Conservation (phyloP, 2,888 invertebrate species). For the Tenthredo scrophulariae region DNA sequence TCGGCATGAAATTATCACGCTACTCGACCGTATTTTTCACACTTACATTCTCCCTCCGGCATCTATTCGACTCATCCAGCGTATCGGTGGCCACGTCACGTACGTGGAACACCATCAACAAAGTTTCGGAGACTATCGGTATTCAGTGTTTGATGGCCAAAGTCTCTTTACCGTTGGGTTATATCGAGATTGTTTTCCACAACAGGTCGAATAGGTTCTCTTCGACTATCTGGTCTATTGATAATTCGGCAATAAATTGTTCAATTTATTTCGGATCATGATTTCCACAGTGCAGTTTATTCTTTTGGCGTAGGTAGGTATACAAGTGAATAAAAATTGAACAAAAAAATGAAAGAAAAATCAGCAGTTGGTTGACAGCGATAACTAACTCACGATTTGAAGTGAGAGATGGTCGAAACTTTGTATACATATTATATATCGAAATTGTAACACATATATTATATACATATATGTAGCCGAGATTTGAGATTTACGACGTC, state of each 20-base stretch:
- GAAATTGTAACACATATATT: background rate
- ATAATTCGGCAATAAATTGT: background rate
- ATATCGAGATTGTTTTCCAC: background rate
- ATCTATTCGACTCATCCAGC: background rate
- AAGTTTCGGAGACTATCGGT: slow-evolving; percentile 4
- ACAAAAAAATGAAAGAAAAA: background rate
- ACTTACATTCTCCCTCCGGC: background rate
- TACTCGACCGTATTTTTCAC: background rate
- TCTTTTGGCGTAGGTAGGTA: background rate
- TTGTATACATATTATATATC: slow-evolving; percentile 11
- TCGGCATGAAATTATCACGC: background rate
- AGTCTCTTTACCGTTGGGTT: background rate
- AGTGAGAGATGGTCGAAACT: background rate
- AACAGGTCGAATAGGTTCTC: background rate
- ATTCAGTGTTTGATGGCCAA: background rate
- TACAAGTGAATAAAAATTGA: background rate
- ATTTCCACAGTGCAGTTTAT: background rate
- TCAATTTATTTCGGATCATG: background rate
- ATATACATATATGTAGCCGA: slow-evolving; percentile 2
- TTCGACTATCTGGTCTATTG: background rate
- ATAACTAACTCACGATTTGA: background rate
- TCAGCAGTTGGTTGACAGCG: background rate
- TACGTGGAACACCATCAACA: background rate
- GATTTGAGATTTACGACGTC: slow-evolving; percentile 33
- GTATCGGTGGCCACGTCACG: background rate